A percentile compares a stretch with the other conserved stretches of the same genome.
Conservation (phyloP, 2,888 invertebrate genomes). For the Achlya flavicornis region DNA sequence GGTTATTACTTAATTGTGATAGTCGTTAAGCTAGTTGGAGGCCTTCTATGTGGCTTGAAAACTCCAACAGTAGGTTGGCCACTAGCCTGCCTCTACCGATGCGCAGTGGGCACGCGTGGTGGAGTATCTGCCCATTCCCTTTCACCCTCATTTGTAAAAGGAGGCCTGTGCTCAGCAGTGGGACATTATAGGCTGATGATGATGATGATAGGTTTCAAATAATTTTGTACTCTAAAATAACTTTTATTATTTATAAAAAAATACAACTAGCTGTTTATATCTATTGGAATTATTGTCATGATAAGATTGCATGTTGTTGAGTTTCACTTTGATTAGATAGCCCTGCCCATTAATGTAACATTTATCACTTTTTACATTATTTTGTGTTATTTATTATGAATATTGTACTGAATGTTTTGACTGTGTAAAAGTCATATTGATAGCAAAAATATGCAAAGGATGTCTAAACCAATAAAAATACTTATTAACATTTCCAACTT, state of each 20-base stretch:
- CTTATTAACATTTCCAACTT: neutral
- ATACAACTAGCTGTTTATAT: constrained; percentile 26
- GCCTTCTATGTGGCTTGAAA: no score
- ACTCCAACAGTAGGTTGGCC: no score
- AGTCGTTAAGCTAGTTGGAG: no score
- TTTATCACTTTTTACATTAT: constrained; percentile 16
- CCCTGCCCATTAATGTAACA: constrained; percentile 28
- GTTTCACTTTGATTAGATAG: constrained; percentile 43
- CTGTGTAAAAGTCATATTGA: constrained; percentile 18
- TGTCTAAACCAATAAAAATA: neutral
- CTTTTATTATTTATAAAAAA: neutral
- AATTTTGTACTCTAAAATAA: neutral
- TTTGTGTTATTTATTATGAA: constrained; percentile 16
- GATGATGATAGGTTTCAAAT: neutral
- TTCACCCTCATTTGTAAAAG: no score
- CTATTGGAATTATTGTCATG: constrained; percentile 27
- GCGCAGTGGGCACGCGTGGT: no score
- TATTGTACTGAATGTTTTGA: constrained; percentile 3
- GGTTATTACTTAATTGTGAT: no score
- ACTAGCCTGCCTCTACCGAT: no score
- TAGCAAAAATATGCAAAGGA: constrained; percentile 20
- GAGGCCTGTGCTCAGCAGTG: no score
- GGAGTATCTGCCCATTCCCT: no score
- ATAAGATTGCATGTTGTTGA: constrained; percentile 41
- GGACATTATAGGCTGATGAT: no score